Evolutionary conservation across 2,113 vertebrate species (phyloP), one percentile per base, ranked within the genome.

Genomic region (Columbina picui): DNA sequence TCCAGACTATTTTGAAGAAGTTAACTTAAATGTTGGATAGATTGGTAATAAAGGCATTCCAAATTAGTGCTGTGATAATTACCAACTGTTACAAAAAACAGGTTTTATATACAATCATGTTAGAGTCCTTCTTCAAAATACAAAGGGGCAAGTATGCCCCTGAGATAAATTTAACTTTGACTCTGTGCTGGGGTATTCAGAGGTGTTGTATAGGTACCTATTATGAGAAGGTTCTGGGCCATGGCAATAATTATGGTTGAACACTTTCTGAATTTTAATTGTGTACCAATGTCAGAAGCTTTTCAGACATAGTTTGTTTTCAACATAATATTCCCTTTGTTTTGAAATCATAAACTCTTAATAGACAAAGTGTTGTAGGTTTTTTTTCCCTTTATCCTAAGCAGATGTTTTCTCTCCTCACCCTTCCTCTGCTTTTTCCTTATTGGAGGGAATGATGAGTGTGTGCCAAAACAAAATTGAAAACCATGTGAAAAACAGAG

Each of bases 381-480:
- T 2, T 49, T 87, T 81, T 52, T 12, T 8, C n/a, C 38, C 50
- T 95, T 96, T 90, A 94, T 93, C 88, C 52, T 89, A 92, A 92
- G 60, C 78, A 95, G 90, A 91, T 93, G 75, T 94, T 96, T 97
- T 96, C 57, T 79, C 45, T 93, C 53, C 36, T 93, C 34, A 23
- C 55, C 84, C 84, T 90, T 95, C 50, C 67, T 80, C 45, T 83
- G 61, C 1, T 19, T 19, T 96, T 88, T 94, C 60, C 55, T 87
- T 39, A 56, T 60, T 90, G 87, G 36, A 96, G 92, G n/a, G 55
- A 94, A 97, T 88, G 76, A 88, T 60, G 56, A 64, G 7, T 56
- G 34, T 65, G 19, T 92, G 94, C 92, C 87, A 94, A 84, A 88
- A 93, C 16, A 91, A 91, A 93, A 94, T 59, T 75, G 63, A 93